phyloP scores from a whole-genome alignment of 2,113 vertebrate species.

The Zosterops lateralis region DNA sequence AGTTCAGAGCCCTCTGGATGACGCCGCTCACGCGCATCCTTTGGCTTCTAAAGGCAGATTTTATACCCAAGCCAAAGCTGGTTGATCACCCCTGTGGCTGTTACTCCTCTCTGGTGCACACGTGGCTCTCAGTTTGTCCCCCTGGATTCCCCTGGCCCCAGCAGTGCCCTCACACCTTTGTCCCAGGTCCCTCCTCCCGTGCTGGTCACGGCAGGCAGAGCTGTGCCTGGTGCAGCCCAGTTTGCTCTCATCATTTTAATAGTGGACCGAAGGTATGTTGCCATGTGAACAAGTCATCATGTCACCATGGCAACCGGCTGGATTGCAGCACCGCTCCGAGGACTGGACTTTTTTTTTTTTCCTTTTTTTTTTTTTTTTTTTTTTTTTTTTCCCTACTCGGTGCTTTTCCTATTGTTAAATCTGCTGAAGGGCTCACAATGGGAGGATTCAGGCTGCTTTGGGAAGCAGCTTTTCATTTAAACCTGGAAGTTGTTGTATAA shows the following conservation, averaged over 20 bases:
- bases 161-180: background rate
- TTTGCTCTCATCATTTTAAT: slow-evolving; percentile 90
- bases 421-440: slow-evolving; percentile 78
- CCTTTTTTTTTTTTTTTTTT: background rate
- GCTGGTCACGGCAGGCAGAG: slow-evolving; percentile 29
- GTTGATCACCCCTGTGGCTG: background rate
- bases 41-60: background rate
- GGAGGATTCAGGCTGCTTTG: slow-evolving; percentile 72
- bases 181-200: slow-evolving; percentile 2
- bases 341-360: slow-evolving; percentile 67
- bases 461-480: slow-evolving; percentile 72
- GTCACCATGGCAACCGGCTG: slow-evolving; percentile 97
- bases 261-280: slow-evolving; percentile 98
- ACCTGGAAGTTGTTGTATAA: slow-evolving; percentile 77
- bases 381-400: background rate
- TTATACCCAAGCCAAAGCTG: background rate
- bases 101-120: background rate
- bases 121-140: background rate
- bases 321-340: slow-evolving; percentile 86
- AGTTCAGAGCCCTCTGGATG: background rate
- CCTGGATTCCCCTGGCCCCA: background rate
- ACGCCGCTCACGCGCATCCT: background rate
- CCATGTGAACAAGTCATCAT: slow-evolving; percentile 98
- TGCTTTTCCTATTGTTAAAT: slow-evolving; percentile 79
- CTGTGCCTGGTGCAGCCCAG: slow-evolving; percentile 61